phyloP scores from a whole-genome alignment of 2,888 invertebrate genomes.

The Folsomia candida region DNA sequence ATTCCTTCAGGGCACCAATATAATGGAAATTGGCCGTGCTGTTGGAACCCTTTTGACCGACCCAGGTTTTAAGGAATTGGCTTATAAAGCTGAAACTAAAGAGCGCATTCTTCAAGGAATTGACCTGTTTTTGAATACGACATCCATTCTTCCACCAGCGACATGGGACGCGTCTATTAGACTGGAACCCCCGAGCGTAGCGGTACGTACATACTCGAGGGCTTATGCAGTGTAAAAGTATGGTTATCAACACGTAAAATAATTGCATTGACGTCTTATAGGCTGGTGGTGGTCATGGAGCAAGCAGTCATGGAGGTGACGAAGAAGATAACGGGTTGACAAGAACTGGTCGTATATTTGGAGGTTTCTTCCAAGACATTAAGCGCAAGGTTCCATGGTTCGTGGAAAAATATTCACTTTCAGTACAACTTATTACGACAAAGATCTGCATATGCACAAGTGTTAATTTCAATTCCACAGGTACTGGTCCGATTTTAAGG shows the following conservation, averaged over 20 bases:
- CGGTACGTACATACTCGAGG: no score
- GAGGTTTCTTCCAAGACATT: slow-evolving; percentile 58
- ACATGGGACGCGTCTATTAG: slow-evolving; percentile 35
- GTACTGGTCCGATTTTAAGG: slow-evolving; percentile 55
- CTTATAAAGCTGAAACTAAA: slow-evolving; percentile 49
- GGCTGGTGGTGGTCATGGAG: not conserved
- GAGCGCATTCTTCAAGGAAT: slow-evolving; percentile 46
- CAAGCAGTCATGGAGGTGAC: not conserved
- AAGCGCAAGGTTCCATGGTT: slow-evolving; percentile 58
- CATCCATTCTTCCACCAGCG: slow-evolving; percentile 48
- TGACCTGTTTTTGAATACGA: slow-evolving; percentile 48
- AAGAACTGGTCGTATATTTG: slow-evolving; percentile 55
- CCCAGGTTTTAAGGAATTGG: slow-evolving; percentile 50
- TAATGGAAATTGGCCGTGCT: slow-evolving; percentile 51
- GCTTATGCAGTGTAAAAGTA: no score
- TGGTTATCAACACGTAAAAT: no score
- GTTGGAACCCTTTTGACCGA: slow-evolving; percentile 53
- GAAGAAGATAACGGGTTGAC: slow-evolving; percentile 33
- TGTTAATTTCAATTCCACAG: no score
- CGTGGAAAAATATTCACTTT: not conserved
- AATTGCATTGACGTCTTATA: not conserved
- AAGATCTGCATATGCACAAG: no score
- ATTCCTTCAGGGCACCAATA: slow-evolving; percentile 10
- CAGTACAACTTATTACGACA: no score
- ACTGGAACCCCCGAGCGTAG: slow-evolving; percentile 26